Evolutionary conservation across 2,888 invertebrate genomes (phyloP), one percentile per base, ranked within the genome.

Genomic region (Polia nebulosa): DNA sequence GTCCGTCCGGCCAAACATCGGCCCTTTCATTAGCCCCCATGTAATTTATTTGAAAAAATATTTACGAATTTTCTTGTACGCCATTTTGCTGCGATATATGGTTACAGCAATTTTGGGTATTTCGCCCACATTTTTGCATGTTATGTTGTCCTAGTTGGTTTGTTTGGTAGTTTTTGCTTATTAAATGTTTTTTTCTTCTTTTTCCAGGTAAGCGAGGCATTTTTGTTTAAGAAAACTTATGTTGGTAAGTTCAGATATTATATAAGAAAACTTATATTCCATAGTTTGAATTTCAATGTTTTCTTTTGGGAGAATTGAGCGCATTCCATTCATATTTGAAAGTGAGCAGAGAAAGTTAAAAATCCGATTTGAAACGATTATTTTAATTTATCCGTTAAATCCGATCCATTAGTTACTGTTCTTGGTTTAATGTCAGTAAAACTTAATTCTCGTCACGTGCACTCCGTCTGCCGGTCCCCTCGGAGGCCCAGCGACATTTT

Each of bases 381-480:
- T 84, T 81, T 78, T 82, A 82, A 84, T 87, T 86, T 86, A 83
- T 83, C 77, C 66, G 76, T 72, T 75, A 83, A 83, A 82, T 85
- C 84, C 84, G 73, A 80, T 45, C 81, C 84, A 86, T 87, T 88
- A 88, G 82, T 87, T 88, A 86, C 83, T 70, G 85, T 87, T 88
- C 81, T 82, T 76, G 78, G 83, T 88, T 89, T 87, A 88, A 82
- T 81, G 81, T 87, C 74, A 56, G 71, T 88, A 84, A 87, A 90
- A 83, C 82, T 85, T 84, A 85, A 94, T 93, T 92, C 94, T 76
- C 81, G 88, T 91, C 95, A 94, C 94, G 94, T 89, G 82, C 86
- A 76, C 87, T 60, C 66, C 70, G 80, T 58, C 81, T 88, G 86
- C 85, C 88, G 79, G 80, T 75, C 84, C 87, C 89, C 83, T 78